Evolutionary conservation across 2,888 invertebrate species (phyloP), one percentile per base, ranked within the genome.

Genomic region (Chymomyza caudatula): DNA sequence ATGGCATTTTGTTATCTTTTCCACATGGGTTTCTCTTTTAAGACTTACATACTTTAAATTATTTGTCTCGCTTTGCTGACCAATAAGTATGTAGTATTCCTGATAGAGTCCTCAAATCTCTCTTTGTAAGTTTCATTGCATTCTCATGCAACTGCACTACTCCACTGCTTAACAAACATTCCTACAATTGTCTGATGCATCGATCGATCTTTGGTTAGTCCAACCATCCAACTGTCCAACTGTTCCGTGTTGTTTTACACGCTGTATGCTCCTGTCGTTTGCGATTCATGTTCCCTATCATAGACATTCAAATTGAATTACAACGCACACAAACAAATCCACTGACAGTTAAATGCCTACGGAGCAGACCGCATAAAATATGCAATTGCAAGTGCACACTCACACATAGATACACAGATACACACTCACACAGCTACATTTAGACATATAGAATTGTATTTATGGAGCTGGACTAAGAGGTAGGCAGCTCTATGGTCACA

Each of bases 371-470:
- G 51, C 59, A 74, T 73, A 68, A 75, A 73, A 68, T 68, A 74
- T 73, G 65, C 76, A 74, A 70, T 73, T 76, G 78, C 82, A 79
- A 79, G 80, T 79, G 79, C 83, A 60, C 11, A 3, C 5, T n/a
- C 3, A 37, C 5, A 37, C 37, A 37, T 37, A 6, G 51, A 42
- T 51, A 54, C 74, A 73, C 37, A 37, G 37, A 37, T 6, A 37
- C n/a, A n/a, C n/a, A n/a, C n/a, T n/a, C n/a, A n/a, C n/a, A n/a
- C n/a, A n/a, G n/a, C n/a, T n/a, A n/a, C 73, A 74, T 65, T 6
- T 11, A 8, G 15, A 47, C 47, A 47, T 47, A 8, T 47, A 47
- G 15, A 47, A 15, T 15, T 47, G 19, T 19, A 47, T 47, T 17
- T 47, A 47, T 62, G 65, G 5, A 56, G 54, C 60, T 57, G 61